phyloP scores from a whole-genome alignment of 2,888 invertebrate genomes.

The Camponotus fellah region DNA sequence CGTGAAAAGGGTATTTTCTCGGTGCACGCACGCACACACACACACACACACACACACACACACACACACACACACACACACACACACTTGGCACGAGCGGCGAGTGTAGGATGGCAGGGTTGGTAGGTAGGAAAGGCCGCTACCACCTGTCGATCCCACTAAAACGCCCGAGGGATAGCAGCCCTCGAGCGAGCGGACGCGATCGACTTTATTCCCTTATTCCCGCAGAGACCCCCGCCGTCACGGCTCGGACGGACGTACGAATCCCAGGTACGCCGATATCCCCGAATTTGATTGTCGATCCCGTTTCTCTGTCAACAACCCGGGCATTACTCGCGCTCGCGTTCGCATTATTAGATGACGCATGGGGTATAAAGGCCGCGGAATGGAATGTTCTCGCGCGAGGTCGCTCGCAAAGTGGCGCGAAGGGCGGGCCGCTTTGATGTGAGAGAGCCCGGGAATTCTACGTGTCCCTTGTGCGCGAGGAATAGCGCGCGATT shows the following conservation, averaged over 20 bases:
- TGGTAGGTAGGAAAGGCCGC: conserved; percentile 42
- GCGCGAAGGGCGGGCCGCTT: conserved; percentile 22
- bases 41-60: not conserved
- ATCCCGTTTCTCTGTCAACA: conserved; percentile 52
- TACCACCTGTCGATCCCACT: conserved; percentile 69
- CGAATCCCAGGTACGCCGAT: conserved; percentile 52
- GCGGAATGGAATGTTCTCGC: conserved; percentile 51
- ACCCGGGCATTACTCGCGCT: conserved; percentile 25
- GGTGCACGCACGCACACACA: not conserved
- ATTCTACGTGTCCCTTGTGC: not conserved
- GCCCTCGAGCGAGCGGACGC: conserved; percentile 37
- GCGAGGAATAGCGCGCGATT: not conserved
- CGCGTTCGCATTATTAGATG: conserved; percentile 52
- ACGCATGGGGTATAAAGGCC: conserved; percentile 46
- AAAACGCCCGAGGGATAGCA: conserved; percentile 53
- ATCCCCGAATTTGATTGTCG: conserved; percentile 55
- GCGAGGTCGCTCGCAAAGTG: conserved; percentile 13
- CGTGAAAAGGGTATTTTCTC: conserved; percentile 54
- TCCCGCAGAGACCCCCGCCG: conserved; percentile 43
- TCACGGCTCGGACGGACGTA: conserved; percentile 50
- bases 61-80: no score
- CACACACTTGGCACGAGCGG: not conserved
- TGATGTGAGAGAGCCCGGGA: conserved; percentile 11
- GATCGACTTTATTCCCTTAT: conserved; percentile 57
- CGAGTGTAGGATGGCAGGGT: not conserved